phyloP scores from a whole-genome alignment of 2,797 vertebrate genomes.

The Chelidonichthys spinosus region DNA sequence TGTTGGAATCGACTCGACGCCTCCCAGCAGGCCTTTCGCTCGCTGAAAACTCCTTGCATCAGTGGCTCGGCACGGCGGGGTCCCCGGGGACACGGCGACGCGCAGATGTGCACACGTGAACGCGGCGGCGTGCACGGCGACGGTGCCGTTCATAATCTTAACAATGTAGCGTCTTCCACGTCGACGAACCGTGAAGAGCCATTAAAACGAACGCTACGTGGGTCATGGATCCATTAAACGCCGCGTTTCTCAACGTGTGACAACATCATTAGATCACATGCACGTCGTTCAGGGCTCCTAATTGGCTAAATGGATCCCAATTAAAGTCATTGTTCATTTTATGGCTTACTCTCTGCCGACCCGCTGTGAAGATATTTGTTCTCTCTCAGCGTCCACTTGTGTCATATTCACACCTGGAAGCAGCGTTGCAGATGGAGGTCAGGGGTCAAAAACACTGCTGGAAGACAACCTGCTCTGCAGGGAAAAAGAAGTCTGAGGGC shows the following conservation, averaged over 20 bases:
- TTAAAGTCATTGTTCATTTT: not conserved
- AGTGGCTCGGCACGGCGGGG: slow-evolving; percentile 35
- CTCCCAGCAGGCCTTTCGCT: slow-evolving; percentile 55
- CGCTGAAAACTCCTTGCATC: slow-evolving; percentile 46
- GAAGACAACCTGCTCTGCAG: slow-evolving; percentile 9
- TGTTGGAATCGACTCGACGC: slow-evolving; percentile 53
- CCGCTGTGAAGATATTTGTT: not conserved
- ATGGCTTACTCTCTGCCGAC: not conserved
- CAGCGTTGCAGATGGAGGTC: slow-evolving; percentile 10
- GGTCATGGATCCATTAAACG: slow-evolving; percentile 47
- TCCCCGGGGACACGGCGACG: slow-evolving; percentile 30
- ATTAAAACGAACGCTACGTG: slow-evolving; percentile 12
- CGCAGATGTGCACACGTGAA: slow-evolving; percentile 37
- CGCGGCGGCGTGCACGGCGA: slow-evolving; percentile 10
- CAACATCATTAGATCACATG: slow-evolving; percentile 33
- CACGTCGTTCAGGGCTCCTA: slow-evolving; percentile 22
- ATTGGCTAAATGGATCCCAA: slow-evolving; percentile 6
- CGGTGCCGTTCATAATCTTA: not conserved
- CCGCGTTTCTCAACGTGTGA: slow-evolving; percentile 9
- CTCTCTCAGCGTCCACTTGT: not conserved
- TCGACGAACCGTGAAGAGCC: slow-evolving; percentile 17
- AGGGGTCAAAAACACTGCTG: slow-evolving; percentile 16
- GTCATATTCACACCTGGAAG: slow-evolving; percentile 28
- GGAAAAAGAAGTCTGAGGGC: not conserved
- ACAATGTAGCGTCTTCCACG: not conserved